A percentile compares a stretch with the other conserved stretches of the same genome.
Conservation (phyloP, 23 tunicate genomes). For the Phallusia fumigata region DNA sequence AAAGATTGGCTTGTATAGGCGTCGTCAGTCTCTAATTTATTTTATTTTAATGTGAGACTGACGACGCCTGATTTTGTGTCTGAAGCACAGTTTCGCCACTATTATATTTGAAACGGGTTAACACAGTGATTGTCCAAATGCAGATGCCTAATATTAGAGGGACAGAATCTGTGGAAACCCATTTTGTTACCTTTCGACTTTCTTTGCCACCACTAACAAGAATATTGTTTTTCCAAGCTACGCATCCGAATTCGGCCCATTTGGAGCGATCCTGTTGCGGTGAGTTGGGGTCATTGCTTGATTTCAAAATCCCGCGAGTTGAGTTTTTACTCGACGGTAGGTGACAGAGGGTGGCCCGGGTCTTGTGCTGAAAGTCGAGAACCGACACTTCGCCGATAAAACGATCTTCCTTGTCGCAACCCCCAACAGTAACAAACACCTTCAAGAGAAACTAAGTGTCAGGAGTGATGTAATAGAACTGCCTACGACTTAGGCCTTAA, state of each 20-base stretch:
- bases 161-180: no score
- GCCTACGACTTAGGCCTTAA: no score
- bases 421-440: constrained; percentile 79
- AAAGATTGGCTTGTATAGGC: no score
- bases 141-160: no score
- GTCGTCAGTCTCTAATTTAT: no score
- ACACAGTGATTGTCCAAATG: no score
- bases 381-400: constrained; percentile 48
- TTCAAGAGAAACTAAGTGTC: neutral
- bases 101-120: no score
- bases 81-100: no score
- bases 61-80: no score
- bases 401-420: constrained; percentile 55
- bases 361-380: constrained; percentile 71
- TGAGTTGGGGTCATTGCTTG: neutral
- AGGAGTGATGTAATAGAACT: no score
- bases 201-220: constrained; percentile 67
- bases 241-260: constrained; percentile 73
- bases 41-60: no score
- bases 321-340: constrained; percentile 30
- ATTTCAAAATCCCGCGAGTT: neutral
- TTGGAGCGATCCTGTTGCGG: constrained; percentile 6
- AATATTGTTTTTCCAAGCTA: constrained; percentile 53
- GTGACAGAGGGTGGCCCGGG: constrained; percentile 60
- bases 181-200: constrained; percentile 23